Evolutionary conservation across 1,140 invertebrate genomes (phyloP), one percentile per base, ranked within the genome.

Genomic region (Macrobrachium rosenbergii): DNA sequence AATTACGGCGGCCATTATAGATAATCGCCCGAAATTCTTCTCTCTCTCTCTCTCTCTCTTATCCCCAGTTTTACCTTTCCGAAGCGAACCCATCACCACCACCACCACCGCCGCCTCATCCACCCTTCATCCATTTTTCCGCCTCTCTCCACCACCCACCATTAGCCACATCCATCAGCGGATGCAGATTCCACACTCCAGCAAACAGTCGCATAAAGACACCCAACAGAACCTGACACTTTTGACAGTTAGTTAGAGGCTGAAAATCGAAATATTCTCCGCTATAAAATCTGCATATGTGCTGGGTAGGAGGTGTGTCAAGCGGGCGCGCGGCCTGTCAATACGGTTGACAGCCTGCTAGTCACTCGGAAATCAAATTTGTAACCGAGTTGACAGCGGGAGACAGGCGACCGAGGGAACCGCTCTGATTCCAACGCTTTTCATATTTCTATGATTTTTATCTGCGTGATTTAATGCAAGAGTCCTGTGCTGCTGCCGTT

Each of bases 341-440:
- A 72, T 72, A 72, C 69, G 69, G 69, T 28, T 72, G 69, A 72
- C 69, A 72, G 69, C 21, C 69, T 72, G 69, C 69, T 72, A 72
- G 69, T 72, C 69, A 72, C 69, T 28, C 69, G 23, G 37, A 72
- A 72, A 72, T 72, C 69, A 72, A 72, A 72, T 72, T 72, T 72
- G 69, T 72, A 72, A 72, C 69, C 69, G 69, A 72, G 69, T 72
- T 72, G 69, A 72, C 69, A 72, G 69, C 69, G 69, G 37, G 69
- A 72, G 69, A 72, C 69, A 72, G 69, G 52, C 69, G 23, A 72
- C 23, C 69, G 69, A 72, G 69, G 69, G 69, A 28, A 17, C 23
- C 7, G 69, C 37, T 17, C 23, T 72, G 69, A 72, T 72, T 72
- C 21, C 21, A 14, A 12, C 23, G 69, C 69, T 72, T 72, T 72